These are phyloP conservation scores for Bombyx huttoni DNA, from an alignment of 2,888 invertebrate genomes.

Conservation along the genomic window DNA sequence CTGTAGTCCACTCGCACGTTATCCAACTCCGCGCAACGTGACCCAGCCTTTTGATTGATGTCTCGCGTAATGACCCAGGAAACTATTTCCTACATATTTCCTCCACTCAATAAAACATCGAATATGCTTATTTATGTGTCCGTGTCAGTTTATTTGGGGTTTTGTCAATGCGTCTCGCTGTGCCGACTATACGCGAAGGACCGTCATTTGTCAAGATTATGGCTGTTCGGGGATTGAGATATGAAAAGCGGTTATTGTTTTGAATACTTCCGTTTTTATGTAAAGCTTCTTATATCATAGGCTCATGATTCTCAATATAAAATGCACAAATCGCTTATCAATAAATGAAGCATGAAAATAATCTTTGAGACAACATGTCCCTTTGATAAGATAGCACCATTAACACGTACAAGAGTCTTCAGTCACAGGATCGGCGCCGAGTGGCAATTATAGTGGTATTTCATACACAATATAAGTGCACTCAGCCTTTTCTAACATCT, in stretches of 20 bases:
- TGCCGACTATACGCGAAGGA: conserved; percentile 57
- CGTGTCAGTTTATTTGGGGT: conserved; percentile 62
- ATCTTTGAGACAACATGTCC: neutral
- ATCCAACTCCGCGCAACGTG: conserved; percentile 32
- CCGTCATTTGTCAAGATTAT: conserved; percentile 71
- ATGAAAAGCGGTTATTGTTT: conserved; percentile 68
- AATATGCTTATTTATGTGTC: conserved; percentile 67
- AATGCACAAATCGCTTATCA: neutral
- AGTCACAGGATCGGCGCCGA: conserved; percentile 54
- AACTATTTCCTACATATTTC: conserved; percentile 70
- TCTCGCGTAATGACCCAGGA: conserved; percentile 61
- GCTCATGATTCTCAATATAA: conserved; percentile 11
- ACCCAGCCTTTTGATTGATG: conserved; percentile 61
- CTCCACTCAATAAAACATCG: conserved; percentile 69
- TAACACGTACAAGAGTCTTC: conserved; percentile 57
- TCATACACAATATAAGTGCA: conserved; percentile 68
- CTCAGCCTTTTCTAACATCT: conserved; percentile 49
- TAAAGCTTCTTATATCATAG: conserved; percentile 8
- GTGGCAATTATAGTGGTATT: conserved; percentile 59
- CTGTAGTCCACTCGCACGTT: conserved; percentile 28
- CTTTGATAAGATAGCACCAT: conserved; percentile 42
- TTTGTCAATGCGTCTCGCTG: conserved; percentile 59
- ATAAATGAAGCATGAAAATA: neutral
- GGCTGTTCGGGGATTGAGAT: conserved; percentile 60
- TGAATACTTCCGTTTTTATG: conserved; percentile 51